Percentiles rank a stretch among this genome's conserved stretches.
phyloP scores from a whole-genome alignment of 2,113 vertebrate species.

The Tachysurus vachellii region DNA sequence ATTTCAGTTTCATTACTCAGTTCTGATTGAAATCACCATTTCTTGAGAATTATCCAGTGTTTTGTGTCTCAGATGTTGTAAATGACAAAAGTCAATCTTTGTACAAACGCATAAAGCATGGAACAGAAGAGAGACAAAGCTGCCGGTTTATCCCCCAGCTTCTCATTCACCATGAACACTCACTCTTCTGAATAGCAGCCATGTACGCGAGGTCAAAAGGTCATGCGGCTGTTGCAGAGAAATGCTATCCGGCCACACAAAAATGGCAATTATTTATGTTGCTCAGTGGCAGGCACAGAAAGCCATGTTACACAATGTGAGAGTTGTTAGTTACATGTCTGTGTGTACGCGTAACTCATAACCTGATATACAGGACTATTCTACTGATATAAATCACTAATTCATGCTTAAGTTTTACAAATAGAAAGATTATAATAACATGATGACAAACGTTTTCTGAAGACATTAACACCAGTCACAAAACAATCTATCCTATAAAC shows the following conservation, averaged over 20 bases:
- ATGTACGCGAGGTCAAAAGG: constrained; percentile 11
- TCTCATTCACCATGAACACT: neutral
- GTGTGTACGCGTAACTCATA: neutral
- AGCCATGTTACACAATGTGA: neutral
- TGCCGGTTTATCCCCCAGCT: neutral
- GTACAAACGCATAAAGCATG: neutral
- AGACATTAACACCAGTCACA: neutral
- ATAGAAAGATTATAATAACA: too few relatives aligned
- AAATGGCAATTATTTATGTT: constrained; percentile 26
- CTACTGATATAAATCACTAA: neutral
- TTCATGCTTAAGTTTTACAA: neutral
- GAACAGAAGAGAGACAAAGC: neutral
- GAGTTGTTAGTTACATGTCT: constrained; percentile 1
- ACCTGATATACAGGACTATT: neutral
- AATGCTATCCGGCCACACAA: constrained; percentile 18
- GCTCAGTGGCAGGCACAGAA: neutral
- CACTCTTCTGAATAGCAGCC: neutral
- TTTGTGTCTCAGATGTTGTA: neutral
- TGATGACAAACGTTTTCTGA: neutral
- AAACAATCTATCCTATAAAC: neutral
- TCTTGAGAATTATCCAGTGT: neutral
- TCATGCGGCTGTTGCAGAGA: neutral
- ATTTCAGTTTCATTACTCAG: neutral
- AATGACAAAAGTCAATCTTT: neutral
- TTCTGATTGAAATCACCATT: neutral